Evolutionary conservation across 2,797 vertebrate genomes (phyloP), one percentile per base, ranked within the genome.

Genomic region (Pterois miles): DNA sequence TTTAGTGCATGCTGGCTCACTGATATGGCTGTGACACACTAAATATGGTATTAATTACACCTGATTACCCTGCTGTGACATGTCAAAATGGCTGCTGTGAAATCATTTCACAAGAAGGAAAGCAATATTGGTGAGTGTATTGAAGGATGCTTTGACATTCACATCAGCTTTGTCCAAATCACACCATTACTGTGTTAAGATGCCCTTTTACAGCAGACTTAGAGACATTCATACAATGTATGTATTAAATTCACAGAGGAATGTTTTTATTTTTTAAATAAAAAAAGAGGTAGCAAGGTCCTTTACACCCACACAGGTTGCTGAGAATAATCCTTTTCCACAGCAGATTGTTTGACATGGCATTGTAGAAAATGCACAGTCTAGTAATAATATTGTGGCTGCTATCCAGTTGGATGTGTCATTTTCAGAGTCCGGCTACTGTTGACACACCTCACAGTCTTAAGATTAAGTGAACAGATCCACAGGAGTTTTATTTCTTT

Each of bases 401-500:
- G 50, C 22, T 8, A 54, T 67, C 22, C 0, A 25, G 9, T 6
- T 58, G 56, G 9, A 58, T 46, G 0, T 63, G 4, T 63, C 5
- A 63, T 11, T 33, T 46, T 65, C 40, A 48, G 27, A 1, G 23
- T 64, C 60, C 2, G 2, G 22, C 43, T 4, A 1, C 59, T 27
- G 36, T 43, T 14, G 43, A 18, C 18, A 46, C 43, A 46, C 40
- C 40, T 46, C 16, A 20, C 8, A 20, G 2, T 9, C 6, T 63
- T 10, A 71, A 38, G 27, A 8, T 36, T 0, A 29, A 65, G 14
- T 14, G 54, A 54, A 22, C 71, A 60, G 5, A 48, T 2, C 8
- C 14, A 62, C 13, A 66, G 5, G 23, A 25, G 8, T 50, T 77
- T 52, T 9, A 63, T 64, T 71, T 56, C n/a, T 74, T 78, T 65